Evolutionary conservation across 2,113 vertebrate genomes (phyloP).

Genomic region (Lampris megalopsis): DNA sequence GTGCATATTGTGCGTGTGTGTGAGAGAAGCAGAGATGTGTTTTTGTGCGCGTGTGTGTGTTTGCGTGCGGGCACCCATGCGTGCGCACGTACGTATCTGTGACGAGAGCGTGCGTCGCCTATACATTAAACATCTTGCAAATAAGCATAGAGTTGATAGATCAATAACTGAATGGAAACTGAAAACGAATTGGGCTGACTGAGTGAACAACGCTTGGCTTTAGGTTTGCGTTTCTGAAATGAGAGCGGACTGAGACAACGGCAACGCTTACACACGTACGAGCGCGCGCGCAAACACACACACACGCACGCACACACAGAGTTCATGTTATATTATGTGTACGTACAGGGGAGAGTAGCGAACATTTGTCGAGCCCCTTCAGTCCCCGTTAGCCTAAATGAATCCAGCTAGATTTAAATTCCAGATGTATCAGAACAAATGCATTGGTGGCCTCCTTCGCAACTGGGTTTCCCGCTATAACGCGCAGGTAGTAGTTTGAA

Average conservation of each 20-base stretch:
- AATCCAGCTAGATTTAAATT: not conserved
- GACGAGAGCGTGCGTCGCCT: constrained; percentile 44
- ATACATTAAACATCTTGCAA: constrained; percentile 7
- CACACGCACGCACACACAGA: not conserved
- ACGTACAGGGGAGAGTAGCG: no score
- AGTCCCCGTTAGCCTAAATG: not conserved
- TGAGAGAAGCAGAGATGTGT: constrained; percentile 10
- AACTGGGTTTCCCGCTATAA: not conserved
- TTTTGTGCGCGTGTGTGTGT: not conserved
- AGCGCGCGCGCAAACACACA: constrained; percentile 2
- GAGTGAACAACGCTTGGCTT: constrained; percentile 37
- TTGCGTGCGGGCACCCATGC: not conserved
- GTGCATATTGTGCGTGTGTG: constrained; percentile 10
- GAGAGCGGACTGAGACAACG: constrained; percentile 17
- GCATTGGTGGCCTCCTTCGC: not conserved
- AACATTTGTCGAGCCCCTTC: not conserved
- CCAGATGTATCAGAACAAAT: not conserved
- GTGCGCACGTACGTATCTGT: not conserved
- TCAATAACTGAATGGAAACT: no score
- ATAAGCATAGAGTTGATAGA: no score
- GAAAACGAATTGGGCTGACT: no score
- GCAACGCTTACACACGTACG: constrained; percentile 30
- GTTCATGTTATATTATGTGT: no score
- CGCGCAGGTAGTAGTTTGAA: constrained; percentile 24
- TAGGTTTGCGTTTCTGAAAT: not conserved